phyloP scores from a whole-genome alignment of 1,140 invertebrate species.

The Anoplolepis gracilipes region DNA sequence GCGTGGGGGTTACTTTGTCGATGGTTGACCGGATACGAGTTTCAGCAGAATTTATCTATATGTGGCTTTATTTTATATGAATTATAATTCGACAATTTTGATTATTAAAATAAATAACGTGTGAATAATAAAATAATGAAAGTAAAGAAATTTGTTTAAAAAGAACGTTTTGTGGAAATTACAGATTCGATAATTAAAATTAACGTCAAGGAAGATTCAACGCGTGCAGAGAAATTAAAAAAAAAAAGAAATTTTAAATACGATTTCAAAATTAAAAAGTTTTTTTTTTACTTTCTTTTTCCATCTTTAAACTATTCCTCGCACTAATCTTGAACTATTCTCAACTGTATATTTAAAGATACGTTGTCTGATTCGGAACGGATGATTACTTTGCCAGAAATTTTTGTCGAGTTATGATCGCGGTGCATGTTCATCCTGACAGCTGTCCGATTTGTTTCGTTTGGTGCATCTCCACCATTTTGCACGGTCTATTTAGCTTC shows the following conservation, averaged over 20 bases:
- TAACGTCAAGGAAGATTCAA: not conserved
- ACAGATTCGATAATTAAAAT: not conserved
- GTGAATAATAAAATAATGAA: not conserved
- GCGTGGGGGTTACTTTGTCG: conserved; percentile 52
- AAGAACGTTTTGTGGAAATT: not conserved
- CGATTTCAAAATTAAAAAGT: not conserved
- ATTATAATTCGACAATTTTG: not conserved
- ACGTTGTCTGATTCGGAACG: not conserved
- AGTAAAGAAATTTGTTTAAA: not conserved
- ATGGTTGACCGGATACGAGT: conserved; percentile 51
- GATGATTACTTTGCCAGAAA: conserved; percentile 51
- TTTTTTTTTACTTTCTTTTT: not conserved
- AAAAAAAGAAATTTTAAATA: too few species aligned
- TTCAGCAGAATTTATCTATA: conserved; percentile 31
- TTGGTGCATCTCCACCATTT: conserved; percentile 55
- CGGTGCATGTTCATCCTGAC: conserved; percentile 56
- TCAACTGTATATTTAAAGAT: not conserved
- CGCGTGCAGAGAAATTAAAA: not conserved
- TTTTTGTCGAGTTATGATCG: conserved; percentile 17
- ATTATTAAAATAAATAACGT: not conserved
- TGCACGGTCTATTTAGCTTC: conserved; percentile 64
- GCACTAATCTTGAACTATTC: not conserved
- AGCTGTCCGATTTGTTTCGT: conserved; percentile 66
- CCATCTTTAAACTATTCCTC: not conserved
- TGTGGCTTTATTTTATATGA: conserved; percentile 7